Evolutionary conservation across 2,113 vertebrate genomes (phyloP).

Genomic region (Atractosteus spatula): DNA sequence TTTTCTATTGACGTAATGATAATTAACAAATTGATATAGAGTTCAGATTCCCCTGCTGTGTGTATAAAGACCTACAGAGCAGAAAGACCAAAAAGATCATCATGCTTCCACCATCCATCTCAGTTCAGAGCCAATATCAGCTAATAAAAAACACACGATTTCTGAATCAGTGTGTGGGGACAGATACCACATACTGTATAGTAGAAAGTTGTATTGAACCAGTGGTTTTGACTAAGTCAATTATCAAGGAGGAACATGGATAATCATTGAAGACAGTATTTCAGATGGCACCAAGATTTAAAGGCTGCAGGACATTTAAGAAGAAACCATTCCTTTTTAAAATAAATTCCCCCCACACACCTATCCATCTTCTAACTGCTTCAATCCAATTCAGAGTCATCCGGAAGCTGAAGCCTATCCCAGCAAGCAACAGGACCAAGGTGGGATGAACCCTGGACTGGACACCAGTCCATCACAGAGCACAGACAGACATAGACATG

Average conservation of each 20-base stretch:
- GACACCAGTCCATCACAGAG: too few relatives aligned
- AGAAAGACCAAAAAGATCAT: neutral
- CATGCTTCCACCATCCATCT: neutral
- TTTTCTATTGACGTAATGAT: neutral
- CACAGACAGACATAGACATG: too few relatives aligned
- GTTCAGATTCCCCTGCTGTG: too few relatives aligned
- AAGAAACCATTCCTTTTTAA: conserved; percentile 33
- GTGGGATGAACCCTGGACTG: too few relatives aligned
- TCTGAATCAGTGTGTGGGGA: neutral
- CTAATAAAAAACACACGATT: neutral
- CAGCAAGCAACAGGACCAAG: too few relatives aligned
- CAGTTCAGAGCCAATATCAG: too few relatives aligned
- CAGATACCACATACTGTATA: conserved; percentile 3
- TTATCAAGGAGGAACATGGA: neutral
- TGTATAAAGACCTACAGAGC: neutral
- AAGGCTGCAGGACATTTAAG: conserved; percentile 38
- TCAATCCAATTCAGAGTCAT: conserved; percentile 7
- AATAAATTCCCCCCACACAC: conserved; percentile 26
- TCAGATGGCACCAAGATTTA: conserved; percentile 20
- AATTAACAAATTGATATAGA: too few relatives aligned
- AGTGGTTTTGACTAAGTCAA: too few relatives aligned
- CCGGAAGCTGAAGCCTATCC: neutral
- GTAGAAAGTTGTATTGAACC: conserved; percentile 11
- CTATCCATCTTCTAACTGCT: neutral
- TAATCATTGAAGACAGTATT: conserved; percentile 16